Evolutionary conservation across 2,888 invertebrate species (phyloP), one percentile per base, ranked within the genome.

Genomic region (Cephus rjabovi): DNA sequence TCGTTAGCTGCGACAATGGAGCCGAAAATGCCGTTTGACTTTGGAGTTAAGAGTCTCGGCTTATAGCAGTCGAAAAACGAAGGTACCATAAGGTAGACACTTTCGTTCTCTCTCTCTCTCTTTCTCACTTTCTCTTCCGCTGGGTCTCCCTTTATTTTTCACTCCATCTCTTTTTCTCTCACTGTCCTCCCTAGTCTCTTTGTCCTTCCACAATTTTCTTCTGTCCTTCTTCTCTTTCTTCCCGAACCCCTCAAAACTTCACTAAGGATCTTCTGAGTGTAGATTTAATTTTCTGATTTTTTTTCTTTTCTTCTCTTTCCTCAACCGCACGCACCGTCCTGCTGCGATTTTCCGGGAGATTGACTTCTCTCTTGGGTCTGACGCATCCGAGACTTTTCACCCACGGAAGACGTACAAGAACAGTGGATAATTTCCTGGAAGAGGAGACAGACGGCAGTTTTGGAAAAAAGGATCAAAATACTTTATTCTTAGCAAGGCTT

Each of bases 231-330:
- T 68, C 30, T 69, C 34, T 76, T 74, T 73, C 34, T 33, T 12
- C 69, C 23, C 35, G 30, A 69, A 73, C 75, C 31, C 70, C 56
- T 6, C 15, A 9, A 40, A 56, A 56, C 23, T 56, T 23, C 56
- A 56, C 56, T 56, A 56, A 56, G 23, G 56, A 56, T 23, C 23
- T 56, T 56, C 56, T 9, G 73, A 74, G 76, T 77, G 77, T 76
- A 87, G 86, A 87, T 87, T 85, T 82, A 83, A 87, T 87, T 87
- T 86, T 83, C 85, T 83, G 86, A 87, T 87, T 82, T 82, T 80
- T 69, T 77, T 37, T 73, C 34, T 68, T 31, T 74, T 35, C 34
- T 34, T 35, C 37, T 34, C 11, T 33, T 74, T 15, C 73, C 1
- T 23, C 34, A 31, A 11, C 40, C 70, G 30, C 56, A 30, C 56